Evolutionary conservation across 2,797 vertebrate genomes (phyloP).

Genomic region (Sebastes reedi): DNA sequence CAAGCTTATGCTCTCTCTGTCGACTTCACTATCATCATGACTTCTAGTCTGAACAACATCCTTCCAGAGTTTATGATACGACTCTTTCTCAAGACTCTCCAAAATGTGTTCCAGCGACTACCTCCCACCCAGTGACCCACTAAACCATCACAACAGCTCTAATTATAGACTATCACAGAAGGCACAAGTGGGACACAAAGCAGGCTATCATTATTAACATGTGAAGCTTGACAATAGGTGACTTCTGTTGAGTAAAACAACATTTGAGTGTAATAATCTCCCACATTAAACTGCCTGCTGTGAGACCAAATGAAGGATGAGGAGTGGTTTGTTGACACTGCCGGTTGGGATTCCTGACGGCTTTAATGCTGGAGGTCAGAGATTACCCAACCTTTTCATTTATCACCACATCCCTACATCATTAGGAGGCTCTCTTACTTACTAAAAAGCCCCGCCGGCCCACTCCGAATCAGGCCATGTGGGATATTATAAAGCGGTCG

Average conservation of each 20-base stretch:
- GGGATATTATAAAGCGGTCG: constrained; percentile 14
- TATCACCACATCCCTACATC: constrained; percentile 5
- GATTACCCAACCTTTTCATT: constrained; percentile 32
- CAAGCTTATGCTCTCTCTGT: constrained; percentile 5
- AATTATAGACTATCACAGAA: not conserved
- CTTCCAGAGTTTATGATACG: not conserved
- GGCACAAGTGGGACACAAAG: not conserved
- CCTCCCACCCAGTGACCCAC: constrained; percentile 23
- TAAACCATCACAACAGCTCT: constrained; percentile 16
- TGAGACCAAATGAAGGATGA: not conserved
- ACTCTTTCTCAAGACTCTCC: not conserved
- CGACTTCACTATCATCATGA: not conserved
- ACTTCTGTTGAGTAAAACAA: not conserved
- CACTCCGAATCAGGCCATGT: constrained; percentile 37
- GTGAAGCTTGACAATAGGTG: not conserved
- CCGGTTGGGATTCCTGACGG: constrained; percentile 3
- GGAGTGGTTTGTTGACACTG: constrained; percentile 16
- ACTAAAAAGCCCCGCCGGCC: constrained; percentile 27
- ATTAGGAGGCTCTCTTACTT: constrained; percentile 20
- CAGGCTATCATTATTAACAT: not conserved
- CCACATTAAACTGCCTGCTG: not conserved
- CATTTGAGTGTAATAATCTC: not conserved
- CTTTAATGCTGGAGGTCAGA: constrained; percentile 40
- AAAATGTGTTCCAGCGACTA: not conserved
- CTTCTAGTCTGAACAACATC: not conserved